These are phyloP conservation scores for Nemopilema nomurai DNA, from an alignment of 30 jellyfish, hydroid and myxozoan species.

Conservation along the genomic window DNA sequence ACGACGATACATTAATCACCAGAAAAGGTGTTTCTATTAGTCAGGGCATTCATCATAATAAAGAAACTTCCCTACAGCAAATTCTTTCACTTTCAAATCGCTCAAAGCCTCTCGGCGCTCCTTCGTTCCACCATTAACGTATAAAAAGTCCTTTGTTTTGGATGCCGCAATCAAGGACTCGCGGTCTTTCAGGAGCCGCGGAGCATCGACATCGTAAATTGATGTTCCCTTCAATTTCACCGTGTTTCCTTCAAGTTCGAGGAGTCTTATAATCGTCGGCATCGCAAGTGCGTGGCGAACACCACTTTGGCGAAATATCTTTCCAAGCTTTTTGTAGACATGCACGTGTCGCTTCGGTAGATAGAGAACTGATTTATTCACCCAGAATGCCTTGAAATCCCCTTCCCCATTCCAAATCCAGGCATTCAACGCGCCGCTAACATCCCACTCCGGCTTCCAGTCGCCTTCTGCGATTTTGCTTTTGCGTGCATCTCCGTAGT, in stretches of 20 bases:
- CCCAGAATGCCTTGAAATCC: constrained; percentile 68
- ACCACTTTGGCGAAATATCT: constrained; percentile 89
- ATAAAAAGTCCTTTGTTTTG: constrained; percentile 45
- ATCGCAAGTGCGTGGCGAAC: constrained; percentile 92
- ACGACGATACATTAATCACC: too few relatives aligned
- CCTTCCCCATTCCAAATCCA: constrained; percentile 98
- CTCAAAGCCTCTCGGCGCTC: constrained; percentile 69
- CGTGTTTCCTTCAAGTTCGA: constrained; percentile 52
- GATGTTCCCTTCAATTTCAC: constrained; percentile 36
- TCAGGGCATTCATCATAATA: constrained; percentile 74
- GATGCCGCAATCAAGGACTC: constrained; percentile 62
- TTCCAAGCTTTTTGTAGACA: constrained; percentile 51
- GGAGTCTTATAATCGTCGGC: constrained; percentile 76
- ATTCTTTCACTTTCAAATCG: constrained; percentile 78
- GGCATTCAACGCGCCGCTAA: constrained; percentile 65
- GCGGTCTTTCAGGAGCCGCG: constrained; percentile 44
- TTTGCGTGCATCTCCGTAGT: constrained; percentile 67
- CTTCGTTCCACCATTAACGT: constrained; percentile 68
- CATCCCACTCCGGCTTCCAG: constrained; percentile 95
- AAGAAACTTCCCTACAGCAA: constrained; percentile 90
- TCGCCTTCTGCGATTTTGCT: constrained; percentile 83
- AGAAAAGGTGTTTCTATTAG: neutral
- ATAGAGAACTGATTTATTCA: constrained; percentile 57
- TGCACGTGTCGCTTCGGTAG: constrained; percentile 57
- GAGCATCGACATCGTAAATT: constrained; percentile 9